Evolutionary conservation across 1,140 invertebrate species (phyloP).

Genomic region (Cydia fagiglandana): DNA sequence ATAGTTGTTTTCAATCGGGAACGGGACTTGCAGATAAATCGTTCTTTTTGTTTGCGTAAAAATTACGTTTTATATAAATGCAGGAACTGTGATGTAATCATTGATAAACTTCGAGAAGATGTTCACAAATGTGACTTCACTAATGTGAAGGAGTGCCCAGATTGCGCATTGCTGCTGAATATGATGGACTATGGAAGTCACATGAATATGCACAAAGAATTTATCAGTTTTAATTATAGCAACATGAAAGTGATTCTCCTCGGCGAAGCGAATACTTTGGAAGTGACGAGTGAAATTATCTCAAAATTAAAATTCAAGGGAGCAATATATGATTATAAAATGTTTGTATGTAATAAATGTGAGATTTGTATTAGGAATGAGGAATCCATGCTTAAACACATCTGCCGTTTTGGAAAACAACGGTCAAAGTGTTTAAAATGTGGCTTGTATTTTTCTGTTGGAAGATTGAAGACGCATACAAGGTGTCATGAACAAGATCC

Average conservation of each 20-base stretch:
- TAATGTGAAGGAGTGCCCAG: conserved; percentile 47
- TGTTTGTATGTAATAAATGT: conserved; percentile 55
- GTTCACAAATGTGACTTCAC: conserved; percentile 47
- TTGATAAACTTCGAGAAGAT: conserved; percentile 41
- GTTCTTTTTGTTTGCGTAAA: conserved; percentile 34
- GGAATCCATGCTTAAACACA: conserved; percentile 43
- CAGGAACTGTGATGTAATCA: conserved; percentile 53
- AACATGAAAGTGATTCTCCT: conserved; percentile 59
- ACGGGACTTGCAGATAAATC: conserved; percentile 48
- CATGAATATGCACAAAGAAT: conserved; percentile 48
- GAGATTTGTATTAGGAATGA: conserved; percentile 44
- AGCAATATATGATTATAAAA: conserved; percentile 51
- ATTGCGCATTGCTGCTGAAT: conserved; percentile 52
- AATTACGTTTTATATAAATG: conserved; percentile 57
- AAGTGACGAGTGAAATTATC: background rate
- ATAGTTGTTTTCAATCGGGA: conserved; percentile 55
- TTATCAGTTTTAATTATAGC: conserved; percentile 47
- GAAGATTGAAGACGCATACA: conserved; percentile 46
- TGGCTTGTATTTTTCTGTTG: conserved; percentile 46
- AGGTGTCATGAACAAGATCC: conserved; percentile 49
- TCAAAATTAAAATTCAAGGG: conserved; percentile 43
- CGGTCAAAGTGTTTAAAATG: conserved; percentile 52
- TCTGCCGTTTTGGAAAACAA: conserved; percentile 42
- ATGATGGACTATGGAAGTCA: conserved; percentile 45
- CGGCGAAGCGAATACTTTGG: conserved; percentile 37